Conservation (phyloP, 2,113 vertebrate genomes). For the Plecturocebus donacophilus region DNA sequence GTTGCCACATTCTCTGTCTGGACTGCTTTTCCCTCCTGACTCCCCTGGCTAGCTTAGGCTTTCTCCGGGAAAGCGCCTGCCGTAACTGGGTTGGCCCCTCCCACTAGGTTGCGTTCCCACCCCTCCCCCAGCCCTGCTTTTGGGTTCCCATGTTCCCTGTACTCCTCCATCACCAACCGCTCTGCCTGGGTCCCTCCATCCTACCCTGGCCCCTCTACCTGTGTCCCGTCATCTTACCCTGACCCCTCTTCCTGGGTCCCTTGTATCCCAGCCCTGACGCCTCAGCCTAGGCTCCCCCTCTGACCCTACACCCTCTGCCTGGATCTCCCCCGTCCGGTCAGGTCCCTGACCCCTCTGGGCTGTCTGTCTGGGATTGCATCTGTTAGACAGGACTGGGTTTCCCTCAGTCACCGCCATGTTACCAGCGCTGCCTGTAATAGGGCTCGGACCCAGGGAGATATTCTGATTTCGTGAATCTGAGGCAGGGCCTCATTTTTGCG, state of each 20-base stretch:
- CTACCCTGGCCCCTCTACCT: not conserved
- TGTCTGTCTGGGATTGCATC: not conserved
- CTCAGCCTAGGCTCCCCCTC: not conserved
- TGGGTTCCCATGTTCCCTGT: not conserved
- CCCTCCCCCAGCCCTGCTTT: too few relatives aligned
- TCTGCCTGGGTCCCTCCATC: not conserved
- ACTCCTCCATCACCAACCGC: not conserved
- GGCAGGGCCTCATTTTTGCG: not conserved
- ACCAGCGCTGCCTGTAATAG: not conserved
- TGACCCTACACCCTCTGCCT: not conserved
- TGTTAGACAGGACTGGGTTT: not conserved
- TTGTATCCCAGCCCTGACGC: not conserved
- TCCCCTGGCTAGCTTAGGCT: not conserved
- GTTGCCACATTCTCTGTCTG: rapidly evolving
- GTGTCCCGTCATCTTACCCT: too few relatives aligned
- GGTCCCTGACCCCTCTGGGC: not conserved
- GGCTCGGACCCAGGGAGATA: not conserved
- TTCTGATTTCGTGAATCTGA: not conserved
- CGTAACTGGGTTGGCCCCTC: not conserved
- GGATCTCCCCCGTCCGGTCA: not conserved
- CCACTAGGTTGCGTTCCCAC: too few relatives aligned
- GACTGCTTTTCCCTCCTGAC: not conserved
- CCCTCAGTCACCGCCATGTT: not conserved
- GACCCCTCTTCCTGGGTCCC: not conserved
- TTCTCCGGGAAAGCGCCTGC: not conserved